Evolutionary conservation across 2,888 invertebrate species (phyloP).

Genomic region (Caenorhabditis imperialis): DNA sequence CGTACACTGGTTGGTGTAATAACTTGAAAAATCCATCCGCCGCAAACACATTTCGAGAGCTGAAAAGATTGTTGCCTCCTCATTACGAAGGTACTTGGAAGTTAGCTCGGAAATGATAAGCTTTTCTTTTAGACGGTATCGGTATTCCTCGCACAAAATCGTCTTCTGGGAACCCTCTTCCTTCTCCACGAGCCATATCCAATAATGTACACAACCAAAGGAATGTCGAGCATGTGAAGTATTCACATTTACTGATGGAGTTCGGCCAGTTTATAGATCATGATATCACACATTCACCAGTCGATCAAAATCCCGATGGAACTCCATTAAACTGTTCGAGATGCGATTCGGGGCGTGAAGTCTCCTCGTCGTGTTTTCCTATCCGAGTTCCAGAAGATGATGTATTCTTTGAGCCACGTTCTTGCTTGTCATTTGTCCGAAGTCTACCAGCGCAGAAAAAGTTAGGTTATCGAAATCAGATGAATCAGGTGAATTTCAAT

Average conservation of each 20-base stretch:
- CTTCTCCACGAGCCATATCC: conserved; percentile 89
- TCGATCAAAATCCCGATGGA: conserved; percentile 67
- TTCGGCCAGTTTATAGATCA: conserved; percentile 78
- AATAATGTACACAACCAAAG: conserved; percentile 85
- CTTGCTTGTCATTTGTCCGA: conserved; percentile 84
- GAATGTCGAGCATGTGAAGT: conserved; percentile 49
- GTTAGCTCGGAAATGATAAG: too few species aligned
- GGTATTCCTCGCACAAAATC: conserved; percentile 69
- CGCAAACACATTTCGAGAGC: conserved; percentile 71
- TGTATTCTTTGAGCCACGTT: conserved; percentile 86
- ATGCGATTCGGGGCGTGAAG: conserved; percentile 89
- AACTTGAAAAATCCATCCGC: conserved; percentile 70
- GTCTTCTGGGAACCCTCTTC: conserved; percentile 82
- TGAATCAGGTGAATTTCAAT: conserved; percentile 67
- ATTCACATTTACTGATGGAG: conserved; percentile 76
- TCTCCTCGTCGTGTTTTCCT: conserved; percentile 94
- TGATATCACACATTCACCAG: conserved; percentile 76
- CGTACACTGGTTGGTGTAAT: conserved; percentile 76
- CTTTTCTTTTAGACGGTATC: too few species aligned
- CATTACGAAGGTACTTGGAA: conserved; percentile 72
- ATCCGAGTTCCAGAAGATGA: conserved; percentile 91
- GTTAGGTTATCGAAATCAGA: conserved; percentile 83
- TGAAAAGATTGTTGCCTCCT: conserved; percentile 71
- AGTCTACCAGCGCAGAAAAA: conserved; percentile 86
- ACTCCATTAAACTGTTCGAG: conserved; percentile 73